Base-by-base conservation (phyloP, 2,888 invertebrate genomes). In the Dicroscelio sp. region DNA sequence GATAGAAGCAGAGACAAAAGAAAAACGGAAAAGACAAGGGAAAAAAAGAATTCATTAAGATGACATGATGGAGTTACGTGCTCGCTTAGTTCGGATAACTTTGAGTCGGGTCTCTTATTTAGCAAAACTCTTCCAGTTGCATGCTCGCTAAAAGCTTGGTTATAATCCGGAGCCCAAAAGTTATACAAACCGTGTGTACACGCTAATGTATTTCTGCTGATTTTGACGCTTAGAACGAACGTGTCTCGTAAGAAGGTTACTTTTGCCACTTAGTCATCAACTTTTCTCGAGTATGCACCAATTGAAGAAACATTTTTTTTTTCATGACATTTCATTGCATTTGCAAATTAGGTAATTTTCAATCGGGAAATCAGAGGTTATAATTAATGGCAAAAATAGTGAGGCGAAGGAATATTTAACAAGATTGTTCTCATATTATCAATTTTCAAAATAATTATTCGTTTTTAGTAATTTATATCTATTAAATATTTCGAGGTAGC, bases 91-190 rank as follows among this genome's bases (percentile, higher is more conserved):
- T 79, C 71, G 63, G 63, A 65, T 71, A 79, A 86, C 79, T 79
- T 79, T 60, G 60, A 71, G 60, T 38, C 38, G 67, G 43, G 65
- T 76, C 52, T 87, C 80, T 87, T 87, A 87, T 52, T 87, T 60
- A 82, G 87, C 75, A 55, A 43, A 80, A 80, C 82, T 88, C 76
- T 88, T 88, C 82, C 76, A 58, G 33, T 65, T 82, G 76, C 75
- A 25, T 73, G 75, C 82, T 67, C 65, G 17, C 75, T 76, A 30
- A 82, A 88, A 88, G 55, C 43, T 23, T 33, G 35, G 52, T 75
- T 76, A 76, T 88, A 82, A 76, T 67, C 65, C 75, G 55, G n/a
- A n/a, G n/a, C n/a, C n/a, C n/a, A n/a, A n/a, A 52, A 52, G 52
- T n/a, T n/a, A 52, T 52, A n/a, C 52, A 5, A 17, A 52, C 20